Conservation (phyloP, 2,888 invertebrate genomes). For the Ecdyonurus torrentis region DNA sequence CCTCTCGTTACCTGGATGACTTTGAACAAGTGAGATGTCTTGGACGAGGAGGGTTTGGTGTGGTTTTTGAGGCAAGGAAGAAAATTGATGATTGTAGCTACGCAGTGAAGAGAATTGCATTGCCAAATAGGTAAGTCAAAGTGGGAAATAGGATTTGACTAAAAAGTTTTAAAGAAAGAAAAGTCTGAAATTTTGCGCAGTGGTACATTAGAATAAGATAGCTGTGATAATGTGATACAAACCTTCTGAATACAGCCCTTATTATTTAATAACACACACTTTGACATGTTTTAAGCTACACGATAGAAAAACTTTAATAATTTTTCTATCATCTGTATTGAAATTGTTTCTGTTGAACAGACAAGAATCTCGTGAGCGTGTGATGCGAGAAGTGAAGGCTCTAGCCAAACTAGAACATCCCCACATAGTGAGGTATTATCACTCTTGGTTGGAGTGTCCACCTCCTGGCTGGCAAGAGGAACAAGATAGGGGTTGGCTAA, state of each 20-base stretch:
- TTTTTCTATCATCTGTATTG: too few species aligned
- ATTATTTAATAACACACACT: too few species aligned
- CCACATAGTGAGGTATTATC: constrained; percentile 89
- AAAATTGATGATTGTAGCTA: constrained; percentile 88
- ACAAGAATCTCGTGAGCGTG: constrained; percentile 64
- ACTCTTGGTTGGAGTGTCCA: constrained; percentile 90
- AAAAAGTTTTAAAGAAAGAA: too few species aligned
- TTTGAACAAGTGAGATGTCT: constrained; percentile 67
- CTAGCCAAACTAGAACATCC: constrained; percentile 87
- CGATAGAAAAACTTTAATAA: too few species aligned
- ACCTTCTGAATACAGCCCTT: too few species aligned
- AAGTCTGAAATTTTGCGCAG: too few species aligned
- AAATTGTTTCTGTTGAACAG: constrained; percentile 36
- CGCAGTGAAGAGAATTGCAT: constrained; percentile 83
- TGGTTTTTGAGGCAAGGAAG: constrained; percentile 88
- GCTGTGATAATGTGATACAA: too few species aligned
- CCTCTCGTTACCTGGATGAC: constrained; percentile 61
- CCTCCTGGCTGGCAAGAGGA: constrained; percentile 76
- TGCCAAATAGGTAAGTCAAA: constrained; percentile 53
- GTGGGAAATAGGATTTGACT: neutral
- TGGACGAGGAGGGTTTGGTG: constrained; percentile 88
- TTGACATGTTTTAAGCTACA: too few species aligned
- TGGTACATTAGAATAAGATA: too few species aligned
- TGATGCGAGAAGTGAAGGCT: constrained; percentile 87
- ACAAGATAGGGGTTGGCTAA: constrained; percentile 46